A percentile compares a stretch with the other conserved stretches of the same genome.
phyloP scores from a whole-genome alignment of 2,113 vertebrate species.

The Xiphorhynchus elegans region DNA sequence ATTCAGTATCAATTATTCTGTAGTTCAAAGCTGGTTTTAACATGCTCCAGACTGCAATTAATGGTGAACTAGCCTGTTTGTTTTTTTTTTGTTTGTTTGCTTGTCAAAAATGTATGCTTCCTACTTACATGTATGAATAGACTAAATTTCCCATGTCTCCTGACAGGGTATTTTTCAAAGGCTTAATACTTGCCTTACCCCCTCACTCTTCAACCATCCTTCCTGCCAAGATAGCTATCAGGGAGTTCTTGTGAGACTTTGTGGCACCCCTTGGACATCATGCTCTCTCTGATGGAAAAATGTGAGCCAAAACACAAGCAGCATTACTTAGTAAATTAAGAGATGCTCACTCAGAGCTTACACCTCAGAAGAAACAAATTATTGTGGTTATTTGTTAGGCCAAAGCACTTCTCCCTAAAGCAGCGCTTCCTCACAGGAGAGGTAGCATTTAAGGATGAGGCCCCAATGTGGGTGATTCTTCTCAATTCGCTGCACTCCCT shows the following conservation, averaged over 20 bases:
- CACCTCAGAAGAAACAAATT: not conserved
- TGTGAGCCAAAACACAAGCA: not conserved
- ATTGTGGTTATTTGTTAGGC: not conserved
- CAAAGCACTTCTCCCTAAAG: not conserved
- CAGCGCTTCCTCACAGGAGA: not conserved
- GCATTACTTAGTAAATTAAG: not conserved
- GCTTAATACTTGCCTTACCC: not conserved
- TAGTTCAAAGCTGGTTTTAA: not conserved
- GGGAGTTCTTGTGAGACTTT: not conserved
- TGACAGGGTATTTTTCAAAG: not conserved
- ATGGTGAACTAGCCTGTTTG: not conserved
- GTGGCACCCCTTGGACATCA: not conserved
- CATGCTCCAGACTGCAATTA: not conserved
- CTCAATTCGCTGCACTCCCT: not conserved
- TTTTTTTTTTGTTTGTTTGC: not conserved
- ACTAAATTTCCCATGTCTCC: not conserved
- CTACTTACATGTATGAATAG: not conserved
- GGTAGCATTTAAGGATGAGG: not conserved
- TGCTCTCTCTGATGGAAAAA: not conserved
- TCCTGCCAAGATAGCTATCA: not conserved
- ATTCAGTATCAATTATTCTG: not conserved
- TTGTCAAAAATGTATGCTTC: not conserved
- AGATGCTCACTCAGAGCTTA: not conserved
- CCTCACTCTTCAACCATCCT: not conserved
- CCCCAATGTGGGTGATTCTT: rapidly evolving